A percentile compares a stretch with the other conserved stretches of the same genome.
Conservation (phyloP, 1,140 invertebrate genomes). For the Lepidostoma basale region DNA sequence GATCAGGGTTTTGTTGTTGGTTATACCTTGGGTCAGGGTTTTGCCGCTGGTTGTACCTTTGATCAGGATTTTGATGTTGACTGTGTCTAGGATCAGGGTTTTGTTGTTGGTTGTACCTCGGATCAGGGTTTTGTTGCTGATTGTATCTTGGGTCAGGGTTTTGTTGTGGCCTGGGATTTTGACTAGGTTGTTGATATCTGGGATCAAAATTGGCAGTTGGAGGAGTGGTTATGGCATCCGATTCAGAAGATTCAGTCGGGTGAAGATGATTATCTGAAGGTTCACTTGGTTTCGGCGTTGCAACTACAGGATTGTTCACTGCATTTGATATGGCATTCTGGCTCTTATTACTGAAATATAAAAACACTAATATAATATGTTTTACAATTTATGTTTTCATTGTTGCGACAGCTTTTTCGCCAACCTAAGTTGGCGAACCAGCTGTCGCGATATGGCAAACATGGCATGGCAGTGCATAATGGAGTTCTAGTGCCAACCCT, state of each 20-base stretch:
- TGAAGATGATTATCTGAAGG: background rate
- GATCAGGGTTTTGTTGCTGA: background rate
- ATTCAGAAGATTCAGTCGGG: background rate
- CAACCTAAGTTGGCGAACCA: too few relatives aligned
- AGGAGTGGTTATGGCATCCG: constrained; percentile 2
- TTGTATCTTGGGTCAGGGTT: constrained; percentile 18
- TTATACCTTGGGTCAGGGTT: constrained; percentile 1
- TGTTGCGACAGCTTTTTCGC: too few relatives aligned
- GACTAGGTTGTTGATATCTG: constrained; percentile 8
- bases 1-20: background rate
- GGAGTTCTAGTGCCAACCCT: too few relatives aligned
- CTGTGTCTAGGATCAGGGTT: background rate
- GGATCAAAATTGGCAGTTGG: constrained; percentile 6
- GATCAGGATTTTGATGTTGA: background rate
- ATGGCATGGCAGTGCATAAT: too few relatives aligned
- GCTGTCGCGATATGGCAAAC: too few relatives aligned
- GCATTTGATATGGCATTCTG: background rate
- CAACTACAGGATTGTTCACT: background rate
- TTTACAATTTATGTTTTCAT: too few relatives aligned
- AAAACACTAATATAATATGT: too few relatives aligned
- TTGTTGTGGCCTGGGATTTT: background rate
- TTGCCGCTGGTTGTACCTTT: background rate
- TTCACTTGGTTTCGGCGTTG: background rate
- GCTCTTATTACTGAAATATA: too few relatives aligned
- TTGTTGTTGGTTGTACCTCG: background rate